Evolutionary conservation across 2,888 invertebrate genomes (phyloP), one percentile per base, ranked within the genome.

Genomic region (Orchesella flavescens): DNA sequence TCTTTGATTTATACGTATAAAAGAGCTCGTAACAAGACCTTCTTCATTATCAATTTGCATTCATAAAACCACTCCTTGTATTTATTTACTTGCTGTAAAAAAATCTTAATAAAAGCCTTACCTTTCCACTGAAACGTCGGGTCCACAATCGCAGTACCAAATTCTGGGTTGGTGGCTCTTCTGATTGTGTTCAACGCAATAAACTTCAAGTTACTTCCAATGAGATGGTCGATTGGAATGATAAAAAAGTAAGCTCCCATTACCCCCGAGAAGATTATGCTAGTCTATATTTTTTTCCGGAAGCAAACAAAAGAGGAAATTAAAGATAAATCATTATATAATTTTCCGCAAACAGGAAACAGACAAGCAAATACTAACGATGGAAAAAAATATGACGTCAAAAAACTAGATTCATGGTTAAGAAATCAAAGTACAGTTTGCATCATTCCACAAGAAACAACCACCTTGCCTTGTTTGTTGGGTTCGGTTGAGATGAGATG

Each of bases 121-220:
- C 86, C 87, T 72, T 71, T 65, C n/a, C 76, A 68, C 89, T 93
- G 92, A 89, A 91, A 93, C 0, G 94, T 93, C 21, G 93, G 93
- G 86, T 92, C 90, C 68, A 94, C 89, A 23, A 93, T 90, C 23
- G 93, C 94, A 19, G 90, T 89, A 68, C 92, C 91, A 87, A 94
- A 94, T n/a, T 91, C 90, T 0, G 91, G 89, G 12, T 93, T 92
- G 0, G 92, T 92, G 0, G 93, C 92, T 85, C 94, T 92, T 85
- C 94, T 90, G n/a, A 94, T 89, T 0, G 92, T 91, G 88, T 94
- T 94, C 21, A 94, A 91, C 1, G 94, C 87, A 49, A 95, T 93
- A 89, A 93, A 94, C 88, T 93, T 93, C 87, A 95, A 90, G 90
- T 92, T 93, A 44, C 93, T 92, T 24, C 93, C 93, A 84, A 92